Base-by-base conservation (phyloP, 2,113 vertebrate species). In the Saccopteryx bilineata region DNA sequence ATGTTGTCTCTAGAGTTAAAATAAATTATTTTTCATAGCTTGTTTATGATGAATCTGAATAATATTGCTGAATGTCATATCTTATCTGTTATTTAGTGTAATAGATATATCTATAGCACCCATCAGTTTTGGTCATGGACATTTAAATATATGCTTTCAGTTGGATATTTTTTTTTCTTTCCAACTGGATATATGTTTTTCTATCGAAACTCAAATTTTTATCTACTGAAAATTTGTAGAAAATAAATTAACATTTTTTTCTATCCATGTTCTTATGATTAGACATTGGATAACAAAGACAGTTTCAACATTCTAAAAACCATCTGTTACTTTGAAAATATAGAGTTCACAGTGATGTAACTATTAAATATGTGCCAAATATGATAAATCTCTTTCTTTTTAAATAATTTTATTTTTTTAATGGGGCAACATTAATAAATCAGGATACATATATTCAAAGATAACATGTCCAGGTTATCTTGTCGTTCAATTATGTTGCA, bases 101-200 rank as follows among this genome's bases (percentile, higher is more conserved):
- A 33, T 76, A 84, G 15, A 75, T 87, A 60, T 58, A 5, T 18
- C 71, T 90, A 31, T 48, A 78, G 61, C 4, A 72, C 50, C 31
- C 8, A 61, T 95, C 54, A 19, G 17, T 66, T 92, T 87, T 76
- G 11, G 48, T 69, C 71, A 95, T 14, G 74, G 33, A 13, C 46
- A 94, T 81, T 94, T 90, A 86, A 94, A 54, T 84, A 17, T 83
- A 90, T 80, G 15, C 71, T 33, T 87, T 95, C 63, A 56, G 61
- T 46, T 83, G 48, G 18, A 63, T 60, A 61, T 66, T 83, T 93
- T 66, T 66, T 83, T 93, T 80, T 58, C 71, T 83, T 6, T 87
- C 23, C 83, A 85, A 83, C 18, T 92, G 31, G 7, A 13, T 18
- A 58, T 33, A 58, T 58, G 9, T 75, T 88, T 89, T 85, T 91